Base-by-base conservation (phyloP, 2,888 invertebrate species). In the Luperina nickerlii region DNA sequence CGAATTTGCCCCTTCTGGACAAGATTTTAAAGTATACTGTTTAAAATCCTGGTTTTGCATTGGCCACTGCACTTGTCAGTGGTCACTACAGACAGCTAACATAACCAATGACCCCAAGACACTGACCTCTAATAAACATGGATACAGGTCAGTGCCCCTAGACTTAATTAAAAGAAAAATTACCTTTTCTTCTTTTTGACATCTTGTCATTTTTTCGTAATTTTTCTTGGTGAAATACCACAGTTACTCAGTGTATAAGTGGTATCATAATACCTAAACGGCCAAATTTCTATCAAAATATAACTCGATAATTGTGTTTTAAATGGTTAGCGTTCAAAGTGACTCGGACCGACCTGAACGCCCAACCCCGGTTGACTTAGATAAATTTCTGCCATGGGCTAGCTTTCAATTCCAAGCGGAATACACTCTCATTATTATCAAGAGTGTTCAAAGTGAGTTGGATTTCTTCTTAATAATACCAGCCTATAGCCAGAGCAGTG, bases 321-420 rank as follows among this genome's bases (percentile, higher is more conserved):
- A 57, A 75, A 75, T 75, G 74, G 15, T 13, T 57, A 32, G 2
- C 4, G 7, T 13, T 13, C 1, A 0, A 24, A 32, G 9, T 48
- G 11, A 32, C 0, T 32, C 32, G 11, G 9, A 11, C 8, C 2
- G 0, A 2, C 0, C 7, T 15, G 7, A 11, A 2, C 20, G 15
- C 0, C 67, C 42, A 13, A 11, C 24, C 0, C 78, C 78, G 2
- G 20, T 54, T 1, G 69, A 78, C 42, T 78, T 78, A 0, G 78
- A 78, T 1, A 18, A 0, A 9, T 78, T 54, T n/a, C 15, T 78
- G 1, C 69, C 78, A 2, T 78, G 78, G 78, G 78, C 78, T 27
- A 32, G n/a, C 8, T 0, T 0, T 6, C 54, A 78, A 2, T 7
- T 78, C 1, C 3, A 18, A 42, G 3, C 13, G 2, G 18, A 38